phyloP scores from a whole-genome alignment of 2,797 vertebrate genomes.

The Tenualosa ilisha region DNA sequence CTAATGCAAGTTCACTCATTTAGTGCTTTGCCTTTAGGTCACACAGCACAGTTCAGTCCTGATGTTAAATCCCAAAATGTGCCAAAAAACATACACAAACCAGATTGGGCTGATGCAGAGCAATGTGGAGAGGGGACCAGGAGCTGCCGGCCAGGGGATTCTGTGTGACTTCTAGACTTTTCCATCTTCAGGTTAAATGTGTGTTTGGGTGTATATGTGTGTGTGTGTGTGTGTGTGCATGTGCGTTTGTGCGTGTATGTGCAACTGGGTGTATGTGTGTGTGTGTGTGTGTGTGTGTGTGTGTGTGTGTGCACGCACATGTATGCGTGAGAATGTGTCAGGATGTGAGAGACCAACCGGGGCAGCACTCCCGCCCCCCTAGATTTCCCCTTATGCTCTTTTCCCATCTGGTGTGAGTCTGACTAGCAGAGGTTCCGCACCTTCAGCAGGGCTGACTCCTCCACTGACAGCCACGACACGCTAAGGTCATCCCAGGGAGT shows the following conservation, averaged over 20 bases:
- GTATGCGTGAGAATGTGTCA: not conserved
- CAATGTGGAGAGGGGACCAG: not conserved
- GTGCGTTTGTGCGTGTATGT: not conserved
- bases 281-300: constrained; percentile 7
- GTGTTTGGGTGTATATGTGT: not conserved
- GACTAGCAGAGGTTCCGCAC: not conserved
- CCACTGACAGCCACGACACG: constrained; percentile 7
- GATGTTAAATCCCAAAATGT: not conserved
- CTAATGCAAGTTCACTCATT: constrained; percentile 32
- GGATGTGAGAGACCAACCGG: not conserved
- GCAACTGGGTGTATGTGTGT: not conserved
- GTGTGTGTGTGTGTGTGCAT: not conserved
- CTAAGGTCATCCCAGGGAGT: constrained; percentile 19
- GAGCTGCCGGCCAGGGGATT: not conserved
- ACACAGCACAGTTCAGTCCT: not conserved
- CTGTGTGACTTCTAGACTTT: not conserved
- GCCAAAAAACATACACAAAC: not conserved
- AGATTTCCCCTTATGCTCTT: not conserved
- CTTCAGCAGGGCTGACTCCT: not conserved
- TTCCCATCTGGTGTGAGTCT: not conserved
- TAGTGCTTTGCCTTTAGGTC: not conserved
- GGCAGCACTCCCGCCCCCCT: not conserved
- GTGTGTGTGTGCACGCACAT: not conserved
- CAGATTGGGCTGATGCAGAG: constrained; percentile 11
- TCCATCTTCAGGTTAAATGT: constrained; percentile 32